Evolutionary conservation across 2,797 vertebrate species (phyloP), one percentile per base, ranked within the genome.

Genomic region (Sebastes paucispinis): DNA sequence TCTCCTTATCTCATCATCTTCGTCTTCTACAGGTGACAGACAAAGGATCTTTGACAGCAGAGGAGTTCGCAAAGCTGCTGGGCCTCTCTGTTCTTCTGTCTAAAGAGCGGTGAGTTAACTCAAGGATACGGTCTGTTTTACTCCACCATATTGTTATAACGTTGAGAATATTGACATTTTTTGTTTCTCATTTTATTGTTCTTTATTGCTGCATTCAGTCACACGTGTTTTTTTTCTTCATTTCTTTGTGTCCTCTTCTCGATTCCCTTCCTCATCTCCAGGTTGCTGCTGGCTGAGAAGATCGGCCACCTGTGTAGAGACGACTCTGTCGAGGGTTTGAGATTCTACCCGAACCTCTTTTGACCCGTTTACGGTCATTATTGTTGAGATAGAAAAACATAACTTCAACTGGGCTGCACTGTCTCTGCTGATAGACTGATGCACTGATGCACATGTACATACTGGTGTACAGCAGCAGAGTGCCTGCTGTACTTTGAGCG

Each of bases 241-340:
- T 63, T 57, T 66, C 20, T 67, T 10, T 58, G 4, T 69, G 5
- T 82, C 27, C 2, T 24, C 47, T 22, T 64, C 47, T 90, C 64
- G 71, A 6, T 74, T 27, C 27, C 18, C 13, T 73, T 73, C 31
- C 63, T 90, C 43, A n/a, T 52, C 54, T 76, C 5, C 87, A 99
- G 98, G 92, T 91, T 99, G 87, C 92, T 99, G 70, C 96, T 99
- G 83, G 98, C 98, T 52, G 98, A 99, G 95, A 99, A 99, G 94
- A 97, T 98, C 97, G 98, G 98, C 24, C 98, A 98, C 82, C 95
- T 99, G 87, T 99, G 98, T 91, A 94, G 98, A 92, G 98, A 99
- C 18, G 98, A 99, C 94, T 99, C 97, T 3, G 98, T 99, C 32
- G 98, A 99, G 96, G 98, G 98, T 83, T 94, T 99, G 88, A 95